Conservation (phyloP, 2,797 vertebrate species). For the Cottoperca gobio region DNA sequence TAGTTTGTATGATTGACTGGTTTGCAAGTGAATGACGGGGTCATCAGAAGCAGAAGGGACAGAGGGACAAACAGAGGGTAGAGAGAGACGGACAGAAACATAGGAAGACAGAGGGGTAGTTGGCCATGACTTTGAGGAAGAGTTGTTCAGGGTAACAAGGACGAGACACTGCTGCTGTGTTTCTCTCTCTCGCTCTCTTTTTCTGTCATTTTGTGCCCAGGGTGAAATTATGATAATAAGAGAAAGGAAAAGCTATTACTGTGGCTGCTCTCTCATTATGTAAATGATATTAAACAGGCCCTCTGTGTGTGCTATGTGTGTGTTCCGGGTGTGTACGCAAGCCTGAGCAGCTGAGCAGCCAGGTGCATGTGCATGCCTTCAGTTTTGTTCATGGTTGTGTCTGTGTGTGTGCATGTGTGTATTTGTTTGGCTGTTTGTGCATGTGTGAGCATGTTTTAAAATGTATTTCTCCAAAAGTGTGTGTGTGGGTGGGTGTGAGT, state of each 20-base stretch:
- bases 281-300: slow-evolving; percentile 98
- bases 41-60: not conserved
- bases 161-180: slow-evolving; percentile 80
- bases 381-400: slow-evolving; percentile 20
- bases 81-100: slow-evolving; percentile 92
- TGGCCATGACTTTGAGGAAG: slow-evolving; percentile 86
- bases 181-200: slow-evolving; percentile 11
- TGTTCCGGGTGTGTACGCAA: slow-evolving; percentile 52
- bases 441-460: slow-evolving; percentile 27
- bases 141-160: slow-evolving; percentile 91
- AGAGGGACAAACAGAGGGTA: slow-evolving; percentile 67
- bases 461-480: slow-evolving; percentile 27
- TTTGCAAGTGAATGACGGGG: not conserved
- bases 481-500: slow-evolving; percentile 65
- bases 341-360: slow-evolving; percentile 49
- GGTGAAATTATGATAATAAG: slow-evolving; percentile 99
- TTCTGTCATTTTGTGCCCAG: slow-evolving; percentile 89
- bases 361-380: slow-evolving; percentile 34
- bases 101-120: slow-evolving; percentile 46
- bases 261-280: slow-evolving; percentile 99
- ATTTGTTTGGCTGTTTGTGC: slow-evolving; percentile 32
- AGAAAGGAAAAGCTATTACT: slow-evolving; percentile 98
- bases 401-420: slow-evolving; percentile 4
- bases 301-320: slow-evolving; percentile 68
- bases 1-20: not conserved